Evolutionary conservation across 92 coral and sea anemone genomes (phyloP).

Genomic region (Muricea muricata): DNA sequence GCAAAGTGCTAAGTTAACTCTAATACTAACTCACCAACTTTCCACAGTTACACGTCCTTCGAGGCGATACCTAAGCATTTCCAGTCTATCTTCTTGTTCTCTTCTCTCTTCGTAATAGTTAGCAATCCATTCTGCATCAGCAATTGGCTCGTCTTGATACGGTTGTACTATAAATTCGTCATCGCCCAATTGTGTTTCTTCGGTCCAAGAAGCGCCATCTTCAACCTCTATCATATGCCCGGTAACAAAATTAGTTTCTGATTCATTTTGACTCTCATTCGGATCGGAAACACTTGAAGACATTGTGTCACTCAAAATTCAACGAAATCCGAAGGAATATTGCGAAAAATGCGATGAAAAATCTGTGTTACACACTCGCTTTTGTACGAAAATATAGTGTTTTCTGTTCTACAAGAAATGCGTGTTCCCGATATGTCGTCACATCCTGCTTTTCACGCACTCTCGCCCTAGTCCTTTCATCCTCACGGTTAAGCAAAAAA

Average conservation of each 20-base stretch:
- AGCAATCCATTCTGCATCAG: slow-evolving; percentile 2
- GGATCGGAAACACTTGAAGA: neutral
- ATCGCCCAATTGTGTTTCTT: neutral
- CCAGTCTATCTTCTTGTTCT: neutral
- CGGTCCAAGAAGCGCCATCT: neutral
- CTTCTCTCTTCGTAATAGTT: neutral
- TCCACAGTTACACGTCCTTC: neutral
- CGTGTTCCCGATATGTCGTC: neutral
- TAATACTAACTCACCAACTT: neutral
- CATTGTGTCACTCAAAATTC: neutral
- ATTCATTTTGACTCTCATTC: neutral
- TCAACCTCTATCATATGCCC: neutral
- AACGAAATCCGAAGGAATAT: neutral
- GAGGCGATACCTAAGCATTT: neutral
- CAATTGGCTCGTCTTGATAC: neutral
- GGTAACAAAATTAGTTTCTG: neutral
- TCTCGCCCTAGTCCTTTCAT: neutral
- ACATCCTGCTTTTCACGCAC: neutral
- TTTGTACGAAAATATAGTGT: neutral
- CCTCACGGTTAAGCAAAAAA: neutral
- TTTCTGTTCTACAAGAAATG: neutral
- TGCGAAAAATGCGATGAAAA: neutral
- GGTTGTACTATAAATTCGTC: neutral
- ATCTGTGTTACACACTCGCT: neutral
- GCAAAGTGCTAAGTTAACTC: neutral